A percentile compares a stretch with the other conserved stretches of the same genome.
Conservation (phyloP, 2,888 invertebrate species). For the Sinelater perroti region DNA sequence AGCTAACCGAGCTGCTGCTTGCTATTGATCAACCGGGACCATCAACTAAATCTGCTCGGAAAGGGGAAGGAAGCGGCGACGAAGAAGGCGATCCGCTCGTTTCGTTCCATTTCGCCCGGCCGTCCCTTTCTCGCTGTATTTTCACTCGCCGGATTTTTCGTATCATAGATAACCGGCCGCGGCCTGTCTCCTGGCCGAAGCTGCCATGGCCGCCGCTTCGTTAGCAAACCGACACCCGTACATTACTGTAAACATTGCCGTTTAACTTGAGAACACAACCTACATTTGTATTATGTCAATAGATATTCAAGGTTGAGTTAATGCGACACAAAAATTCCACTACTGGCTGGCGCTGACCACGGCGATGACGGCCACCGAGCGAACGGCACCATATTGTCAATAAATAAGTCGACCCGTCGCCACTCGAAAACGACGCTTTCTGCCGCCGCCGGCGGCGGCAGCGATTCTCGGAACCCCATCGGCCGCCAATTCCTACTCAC, state of each 20-base stretch:
- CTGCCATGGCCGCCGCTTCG: background rate
- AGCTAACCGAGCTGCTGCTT: conserved; percentile 37
- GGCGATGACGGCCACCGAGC: background rate
- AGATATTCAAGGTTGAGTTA: conserved; percentile 17
- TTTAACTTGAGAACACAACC: conserved; percentile 16
- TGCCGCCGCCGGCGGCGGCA: background rate
- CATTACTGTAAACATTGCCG: conserved; percentile 3
- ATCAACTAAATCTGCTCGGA: conserved; percentile 26
- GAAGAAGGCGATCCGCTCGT: conserved; percentile 33
- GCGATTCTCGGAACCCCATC: too few species aligned
- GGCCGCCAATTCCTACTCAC: conserved; percentile 6
- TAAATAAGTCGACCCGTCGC: too few species aligned
- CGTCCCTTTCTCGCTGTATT: too few species aligned
- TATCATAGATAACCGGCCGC: too few species aligned
- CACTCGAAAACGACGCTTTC: too few species aligned
- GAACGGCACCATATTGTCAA: too few species aligned
- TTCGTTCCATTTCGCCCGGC: conserved; percentile 23
- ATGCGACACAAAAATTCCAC: conserved; percentile 21
- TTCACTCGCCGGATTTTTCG: too few species aligned
- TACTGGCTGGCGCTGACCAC: background rate
- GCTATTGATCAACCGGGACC: conserved; percentile 37
- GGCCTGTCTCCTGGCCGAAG: background rate
- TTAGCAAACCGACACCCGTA: conserved; percentile 1
- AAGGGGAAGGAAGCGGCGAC: conserved; percentile 28
- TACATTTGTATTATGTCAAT: conserved; percentile 17